Conservation (phyloP, 2,888 invertebrate species). For the Stenotaenia linearis region DNA sequence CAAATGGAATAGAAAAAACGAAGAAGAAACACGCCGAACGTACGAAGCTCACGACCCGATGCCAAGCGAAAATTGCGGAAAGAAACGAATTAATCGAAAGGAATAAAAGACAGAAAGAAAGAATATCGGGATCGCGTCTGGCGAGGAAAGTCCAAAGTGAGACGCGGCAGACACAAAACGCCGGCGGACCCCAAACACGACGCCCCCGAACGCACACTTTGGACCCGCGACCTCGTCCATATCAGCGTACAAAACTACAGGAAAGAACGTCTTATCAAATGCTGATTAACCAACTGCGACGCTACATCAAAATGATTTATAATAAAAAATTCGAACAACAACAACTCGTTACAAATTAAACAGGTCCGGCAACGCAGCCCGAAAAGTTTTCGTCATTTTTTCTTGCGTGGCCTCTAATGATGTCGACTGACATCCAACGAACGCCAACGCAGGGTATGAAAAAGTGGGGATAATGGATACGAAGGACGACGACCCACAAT, state of each 20-base stretch:
- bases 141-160: slow-evolving; percentile 14
- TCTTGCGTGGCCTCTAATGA: neutral
- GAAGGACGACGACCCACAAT: slow-evolving; percentile 21
- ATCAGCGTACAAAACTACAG: slow-evolving; percentile 12
- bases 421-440: neutral
- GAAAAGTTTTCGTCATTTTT: neutral
- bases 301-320: neutral
- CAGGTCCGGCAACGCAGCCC: neutral
- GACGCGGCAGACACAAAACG: slow-evolving; percentile 17
- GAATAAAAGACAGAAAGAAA: neutral
- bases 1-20: neutral
- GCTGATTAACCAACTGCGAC: slow-evolving; percentile 21
- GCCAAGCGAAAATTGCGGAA: neutral
- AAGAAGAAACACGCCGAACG: slow-evolving; percentile 3
- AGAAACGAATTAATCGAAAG: neutral
- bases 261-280: slow-evolving; percentile 15
- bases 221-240: slow-evolving; percentile 20
- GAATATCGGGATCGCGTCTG: too few relatives aligned
- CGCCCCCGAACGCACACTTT: slow-evolving; percentile 26
- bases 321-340: neutral
- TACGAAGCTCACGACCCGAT: neutral
- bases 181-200: slow-evolving; percentile 24
- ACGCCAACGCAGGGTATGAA: slow-evolving; percentile 1
- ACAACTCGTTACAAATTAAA: neutral
- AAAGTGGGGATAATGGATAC: slow-evolving; percentile 1